These are phyloP conservation scores for Chrysocyon brachyurus DNA, from an alignment of 2,797 vertebrate species.

Conservation along the genomic window DNA sequence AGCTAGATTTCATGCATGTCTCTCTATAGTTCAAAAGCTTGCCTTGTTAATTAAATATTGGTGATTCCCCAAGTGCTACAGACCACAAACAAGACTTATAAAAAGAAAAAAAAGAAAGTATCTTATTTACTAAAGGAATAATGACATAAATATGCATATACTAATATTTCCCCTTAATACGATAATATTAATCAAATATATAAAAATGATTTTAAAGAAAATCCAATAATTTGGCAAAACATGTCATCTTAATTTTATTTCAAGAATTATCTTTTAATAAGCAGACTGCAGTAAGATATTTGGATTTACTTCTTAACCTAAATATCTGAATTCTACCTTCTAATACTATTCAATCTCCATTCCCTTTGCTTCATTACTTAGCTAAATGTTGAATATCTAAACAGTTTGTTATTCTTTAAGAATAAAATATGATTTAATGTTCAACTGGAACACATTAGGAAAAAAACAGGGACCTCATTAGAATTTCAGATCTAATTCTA, in stretches of 20 bases:
- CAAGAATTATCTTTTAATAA: neutral
- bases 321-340: neutral
- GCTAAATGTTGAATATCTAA: neutral
- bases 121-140: neutral
- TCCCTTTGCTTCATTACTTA: neutral
- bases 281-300: neutral
- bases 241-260: constrained; percentile 40
- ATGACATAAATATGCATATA: neutral
- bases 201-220: neutral
- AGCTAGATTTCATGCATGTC: neutral
- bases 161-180: neutral
- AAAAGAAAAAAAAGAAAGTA: neutral
- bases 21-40: neutral
- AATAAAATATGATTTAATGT: constrained; percentile 26
- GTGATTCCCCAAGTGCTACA: neutral
- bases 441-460: neutral
- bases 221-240: neutral
- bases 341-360: neutral
- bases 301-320: constrained; percentile 55
- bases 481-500: constrained; percentile 49
- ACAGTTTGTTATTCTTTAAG: neutral
- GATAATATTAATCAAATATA: constrained; percentile 16
- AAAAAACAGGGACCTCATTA: neutral
- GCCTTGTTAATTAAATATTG: neutral
- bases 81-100: neutral